These are phyloP conservation scores for Clupea harengus DNA, from an alignment of 2,113 vertebrate genomes.

Conservation along the genomic window DNA sequence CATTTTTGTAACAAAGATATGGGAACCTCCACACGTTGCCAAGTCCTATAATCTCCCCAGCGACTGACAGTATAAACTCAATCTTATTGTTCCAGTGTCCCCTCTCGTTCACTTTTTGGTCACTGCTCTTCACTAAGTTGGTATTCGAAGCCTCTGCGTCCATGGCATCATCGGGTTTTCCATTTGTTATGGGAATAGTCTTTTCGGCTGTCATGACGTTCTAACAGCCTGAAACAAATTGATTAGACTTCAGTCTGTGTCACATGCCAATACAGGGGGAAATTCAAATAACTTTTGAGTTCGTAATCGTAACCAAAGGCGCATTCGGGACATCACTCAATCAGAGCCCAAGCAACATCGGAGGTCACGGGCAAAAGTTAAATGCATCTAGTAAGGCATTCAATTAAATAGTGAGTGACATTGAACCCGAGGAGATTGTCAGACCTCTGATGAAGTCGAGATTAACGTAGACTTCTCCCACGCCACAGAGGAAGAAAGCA, in stretches of 20 bases:
- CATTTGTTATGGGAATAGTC: slow-evolving; percentile 90
- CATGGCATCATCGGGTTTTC: slow-evolving; percentile 87
- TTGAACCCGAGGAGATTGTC: slow-evolving; percentile 1
- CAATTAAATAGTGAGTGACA: slow-evolving; percentile 20
- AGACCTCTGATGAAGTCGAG: slow-evolving; percentile 28
- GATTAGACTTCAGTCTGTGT: slow-evolving; percentile 11
- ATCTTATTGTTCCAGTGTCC: slow-evolving; percentile 99
- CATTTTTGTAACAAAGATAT: slow-evolving; percentile 99
- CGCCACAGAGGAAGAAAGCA: slow-evolving; percentile 19
- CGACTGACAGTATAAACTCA: slow-evolving; percentile 96
- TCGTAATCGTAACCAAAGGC: background rate
- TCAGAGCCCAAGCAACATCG: background rate
- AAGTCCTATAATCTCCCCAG: slow-evolving; percentile 96
- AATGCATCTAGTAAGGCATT: slow-evolving; percentile 17
- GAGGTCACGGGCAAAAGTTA: slow-evolving; percentile 20
- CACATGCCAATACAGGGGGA: slow-evolving; percentile 16
- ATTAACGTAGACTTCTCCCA: slow-evolving; percentile 19
- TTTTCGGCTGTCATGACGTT: slow-evolving; percentile 96
- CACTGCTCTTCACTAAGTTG: slow-evolving; percentile 73
- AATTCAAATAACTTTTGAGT: slow-evolving; percentile 11
- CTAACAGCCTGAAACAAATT: slow-evolving; percentile 69
- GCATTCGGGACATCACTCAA: background rate
- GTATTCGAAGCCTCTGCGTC: slow-evolving; percentile 83
- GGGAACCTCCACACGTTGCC: slow-evolving; percentile 99
- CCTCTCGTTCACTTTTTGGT: slow-evolving; percentile 86